Base-by-base conservation (phyloP, 2,113 vertebrate genomes). In the Amazona guildingii region DNA sequence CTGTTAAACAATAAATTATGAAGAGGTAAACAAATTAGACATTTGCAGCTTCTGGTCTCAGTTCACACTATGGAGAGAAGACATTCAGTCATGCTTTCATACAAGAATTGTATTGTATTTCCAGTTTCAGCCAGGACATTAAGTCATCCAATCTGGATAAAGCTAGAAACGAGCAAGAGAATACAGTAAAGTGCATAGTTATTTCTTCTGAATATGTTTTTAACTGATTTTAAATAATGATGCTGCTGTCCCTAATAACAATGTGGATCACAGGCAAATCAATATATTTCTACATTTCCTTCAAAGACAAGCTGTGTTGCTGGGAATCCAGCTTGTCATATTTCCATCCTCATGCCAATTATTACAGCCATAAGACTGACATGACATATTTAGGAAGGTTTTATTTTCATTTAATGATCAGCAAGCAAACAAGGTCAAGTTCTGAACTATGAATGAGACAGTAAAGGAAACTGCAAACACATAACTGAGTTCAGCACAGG, bases 371-470 rank as follows among this genome's bases (percentile, higher is more conserved):
- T 41, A 93, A 88, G 11, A 51, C 43, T 63, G 33, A 83, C 20
- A n/a, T 48, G n/a, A 70, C 49, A 46, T 57, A 52, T 92, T 84
- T 78, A 61, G 57, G 44, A 63, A 64, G 35, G 17, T 67, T 72
- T 95, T 64, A 43, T 74, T 92, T 94, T 82, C 84, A 61, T 80
- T 78, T 76, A 68, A 79, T 39, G 13, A 9, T 88, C 86, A 95
- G 28, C 31, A 90, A 91, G 59, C 24, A 88, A 93, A 83, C 25
- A 66, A 76, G 29, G 31, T 62, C 52, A 79, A 94, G 24, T 61
- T 20, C 25, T 73, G 23, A 81, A 54, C 59, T 74, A 70, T n/a
- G 43, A 90, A 86, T 21, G 11, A 94, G 35, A 35, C 3, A 64
- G 13, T 10, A 73, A 16, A 83, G 27, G 7, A 83, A 43, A 62